Evolutionary conservation across 2,888 invertebrate species (phyloP), one percentile per base, ranked within the genome.

Genomic region (Morpho deidamia): DNA sequence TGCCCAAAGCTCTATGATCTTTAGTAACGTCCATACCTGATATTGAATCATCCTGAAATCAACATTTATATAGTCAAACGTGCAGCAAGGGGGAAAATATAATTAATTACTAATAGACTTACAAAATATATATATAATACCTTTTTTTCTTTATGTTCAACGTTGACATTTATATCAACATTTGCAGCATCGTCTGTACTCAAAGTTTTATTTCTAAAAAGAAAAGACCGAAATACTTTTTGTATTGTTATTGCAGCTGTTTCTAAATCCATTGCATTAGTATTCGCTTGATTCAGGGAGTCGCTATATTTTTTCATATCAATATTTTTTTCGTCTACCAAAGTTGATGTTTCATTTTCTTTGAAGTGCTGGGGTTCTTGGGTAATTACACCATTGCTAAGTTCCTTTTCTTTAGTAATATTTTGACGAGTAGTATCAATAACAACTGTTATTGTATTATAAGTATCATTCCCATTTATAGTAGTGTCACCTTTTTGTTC

Each of bases 221-320:
- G 79, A 63, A 90, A 87, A 32, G 81, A 81, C 34, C 90, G 80
- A 66, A 91, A 90, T 49, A 91, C 90, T 73, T 91, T 89, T 71
- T 92, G 92, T 66, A 92, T 91, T n/a, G 91, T 90, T 50, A 91
- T 72, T 32, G 91, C 91, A 32, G 91, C 81, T 58, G 83, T 81
- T 81, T 92, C 81, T 69, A 91, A 70, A 68, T 90, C 78, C 89
- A 92, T 76, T 58, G 65, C 61, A 62, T 67, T 74, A 46, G 61
- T 56, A 54, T 53, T 48, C 11, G 43, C 43, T 8, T 60, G 65
- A 50, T 65, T 60, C 54, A 58, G 62, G 45, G 56, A 59, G 44
- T 59, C 52, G 48, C 11, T 42, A 11, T 41, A 35, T 12, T 39
- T 46, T n/a, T 23, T 5, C 5, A 5, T 23, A 23, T 23, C 5